Percentiles rank a stretch among this genome's conserved stretches.
These are phyloP conservation scores for Leptinotarsa defecta DNA, from an alignment of 1,140 invertebrate species.

Conservation along the genomic window DNA sequence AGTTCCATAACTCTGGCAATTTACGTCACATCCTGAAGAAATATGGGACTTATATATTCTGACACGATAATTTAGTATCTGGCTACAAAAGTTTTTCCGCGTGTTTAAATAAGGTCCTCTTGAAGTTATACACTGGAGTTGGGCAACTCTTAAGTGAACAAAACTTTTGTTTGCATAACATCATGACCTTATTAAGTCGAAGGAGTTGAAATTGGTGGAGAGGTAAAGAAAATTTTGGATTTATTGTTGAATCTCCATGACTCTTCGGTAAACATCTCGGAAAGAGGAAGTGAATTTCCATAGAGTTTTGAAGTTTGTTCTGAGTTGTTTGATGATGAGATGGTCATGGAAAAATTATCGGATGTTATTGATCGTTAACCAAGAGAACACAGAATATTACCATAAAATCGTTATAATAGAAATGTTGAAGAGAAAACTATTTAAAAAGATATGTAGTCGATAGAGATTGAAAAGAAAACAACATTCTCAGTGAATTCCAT, in stretches of 20 bases:
- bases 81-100: neutral
- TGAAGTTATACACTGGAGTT: neutral
- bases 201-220: neutral
- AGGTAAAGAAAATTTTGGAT: neutral
- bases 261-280: too few relatives aligned
- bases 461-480: too few relatives aligned
- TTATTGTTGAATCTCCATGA: neutral
- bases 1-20: neutral
- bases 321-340: too few relatives aligned
- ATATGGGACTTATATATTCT: slow-evolving; percentile 8
- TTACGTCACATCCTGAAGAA: neutral
- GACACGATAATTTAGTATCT: slow-evolving; percentile 6
- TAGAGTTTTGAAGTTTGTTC: too few relatives aligned
- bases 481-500: too few relatives aligned
- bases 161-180: slow-evolving; percentile 8
- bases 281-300: too few relatives aligned
- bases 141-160: neutral
- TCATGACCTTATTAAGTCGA: neutral
- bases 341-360: too few relatives aligned
- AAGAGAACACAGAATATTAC: too few relatives aligned
- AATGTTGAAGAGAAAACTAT: too few relatives aligned
- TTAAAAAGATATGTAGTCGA: too few relatives aligned
- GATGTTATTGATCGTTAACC: too few relatives aligned
- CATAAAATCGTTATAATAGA: too few relatives aligned
- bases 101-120: slow-evolving; percentile 6